Evolutionary conservation across 2,888 invertebrate genomes (phyloP).

Genomic region (Dyspetes luteomarginatus): DNA sequence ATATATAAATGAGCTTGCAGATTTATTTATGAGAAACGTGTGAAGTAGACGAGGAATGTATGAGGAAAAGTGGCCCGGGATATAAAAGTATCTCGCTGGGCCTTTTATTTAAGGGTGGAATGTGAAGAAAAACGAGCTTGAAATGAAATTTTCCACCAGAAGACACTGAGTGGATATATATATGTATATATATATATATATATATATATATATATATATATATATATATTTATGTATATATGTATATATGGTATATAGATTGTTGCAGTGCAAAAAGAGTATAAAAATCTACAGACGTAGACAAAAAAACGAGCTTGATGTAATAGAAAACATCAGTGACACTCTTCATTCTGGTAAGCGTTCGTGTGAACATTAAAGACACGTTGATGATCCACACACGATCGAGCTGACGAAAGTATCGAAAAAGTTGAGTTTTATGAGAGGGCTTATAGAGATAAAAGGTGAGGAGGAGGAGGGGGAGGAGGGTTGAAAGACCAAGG

Average conservation of each 20-base stretch:
- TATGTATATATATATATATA: background rate
- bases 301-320: background rate
- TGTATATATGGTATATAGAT: background rate
- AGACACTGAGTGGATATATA: background rate
- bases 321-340: background rate
- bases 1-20: background rate
- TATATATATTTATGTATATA: background rate
- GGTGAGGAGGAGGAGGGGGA: background rate
- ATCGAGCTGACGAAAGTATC: background rate
- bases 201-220: background rate
- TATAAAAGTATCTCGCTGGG: background rate
- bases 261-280: background rate
- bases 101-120: background rate
- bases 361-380: background rate
- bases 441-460: background rate
- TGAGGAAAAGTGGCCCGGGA: background rate
- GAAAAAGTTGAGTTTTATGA: background rate
- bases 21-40: constrained; percentile 11
- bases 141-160: background rate
- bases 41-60: background rate
- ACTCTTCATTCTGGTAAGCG: background rate
- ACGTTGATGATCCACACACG: background rate
- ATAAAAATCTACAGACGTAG: background rate
- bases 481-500: background rate
- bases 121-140: background rate